Conservation (phyloP, 2,113 vertebrate genomes). For the Okapia johnstoni region DNA sequence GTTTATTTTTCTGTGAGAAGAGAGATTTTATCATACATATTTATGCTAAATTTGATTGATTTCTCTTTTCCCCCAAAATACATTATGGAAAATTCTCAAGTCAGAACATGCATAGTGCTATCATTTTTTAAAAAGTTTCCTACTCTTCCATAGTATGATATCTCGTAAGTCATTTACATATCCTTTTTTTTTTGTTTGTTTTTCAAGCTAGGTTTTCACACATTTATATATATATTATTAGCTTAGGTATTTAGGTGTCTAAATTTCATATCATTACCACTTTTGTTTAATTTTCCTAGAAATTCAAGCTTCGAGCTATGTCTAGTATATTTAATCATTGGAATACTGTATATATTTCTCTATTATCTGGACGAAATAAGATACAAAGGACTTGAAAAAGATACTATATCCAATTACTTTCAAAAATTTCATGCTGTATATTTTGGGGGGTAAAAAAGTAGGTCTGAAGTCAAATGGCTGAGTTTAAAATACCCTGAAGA, state of each 20-base stretch:
- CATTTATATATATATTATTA: neutral
- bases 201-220: neutral
- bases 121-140: neutral
- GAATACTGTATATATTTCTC: neutral
- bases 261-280: neutral
- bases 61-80: neutral
- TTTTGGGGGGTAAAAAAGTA: neutral
- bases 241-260: neutral
- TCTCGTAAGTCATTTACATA: neutral
- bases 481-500: slow-evolving; percentile 57
- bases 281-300: neutral
- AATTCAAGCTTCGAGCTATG: neutral
- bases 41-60: neutral
- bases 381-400: neutral
- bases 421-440: neutral
- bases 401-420: slow-evolving; percentile 21
- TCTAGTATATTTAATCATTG: neutral
- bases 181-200: neutral
- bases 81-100: neutral
- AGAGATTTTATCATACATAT: neutral
- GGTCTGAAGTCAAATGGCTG: slow-evolving; percentile 27
- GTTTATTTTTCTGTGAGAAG: neutral
- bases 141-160: neutral
- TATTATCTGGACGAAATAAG: slow-evolving; percentile 22
- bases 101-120: neutral